phyloP scores from a whole-genome alignment of 2,797 vertebrate genomes.

The Peromyscus attwateri region DNA sequence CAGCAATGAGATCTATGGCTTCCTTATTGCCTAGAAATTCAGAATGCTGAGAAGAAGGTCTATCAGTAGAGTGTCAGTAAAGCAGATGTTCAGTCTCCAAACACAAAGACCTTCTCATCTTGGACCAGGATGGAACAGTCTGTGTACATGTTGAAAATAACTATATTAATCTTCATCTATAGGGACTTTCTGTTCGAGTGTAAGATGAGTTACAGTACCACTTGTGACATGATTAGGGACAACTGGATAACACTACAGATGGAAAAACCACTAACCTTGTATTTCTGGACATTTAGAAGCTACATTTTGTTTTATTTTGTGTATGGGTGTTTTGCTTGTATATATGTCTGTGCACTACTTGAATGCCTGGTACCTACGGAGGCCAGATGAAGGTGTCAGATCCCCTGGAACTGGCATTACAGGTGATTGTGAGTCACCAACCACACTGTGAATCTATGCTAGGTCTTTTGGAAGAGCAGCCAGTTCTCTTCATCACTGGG shows the following conservation, averaged over 20 bases:
- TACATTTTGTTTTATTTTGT: background rate
- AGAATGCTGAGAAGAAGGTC: conserved; percentile 97
- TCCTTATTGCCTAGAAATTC: conserved; percentile 99
- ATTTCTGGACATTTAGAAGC: background rate
- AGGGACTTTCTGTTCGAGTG: conserved; percentile 94
- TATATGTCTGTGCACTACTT: background rate
- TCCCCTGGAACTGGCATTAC: too few species aligned
- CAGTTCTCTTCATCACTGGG: too few species aligned
- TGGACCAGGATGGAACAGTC: conserved; percentile 98
- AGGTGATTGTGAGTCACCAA: background rate
- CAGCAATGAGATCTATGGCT: conserved; percentile 99
- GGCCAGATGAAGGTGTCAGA: too few species aligned
- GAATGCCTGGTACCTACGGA: too few species aligned
- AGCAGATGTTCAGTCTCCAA: conserved; percentile 99
- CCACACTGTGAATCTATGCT: background rate
- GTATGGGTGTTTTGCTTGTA: background rate
- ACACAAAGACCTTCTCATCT: conserved; percentile 96
- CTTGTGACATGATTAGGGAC: conserved; percentile 99
- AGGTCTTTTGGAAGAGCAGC: background rate
- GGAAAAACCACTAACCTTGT: conserved; percentile 92
- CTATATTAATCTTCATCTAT: conserved; percentile 99
- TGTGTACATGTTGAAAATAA: conserved; percentile 97
- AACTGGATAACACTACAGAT: conserved; percentile 97
- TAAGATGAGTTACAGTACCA: conserved; percentile 97
- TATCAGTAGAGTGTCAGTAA: conserved; percentile 98